phyloP scores from a whole-genome alignment of 2,888 invertebrate genomes.

The Acronicta alni region DNA sequence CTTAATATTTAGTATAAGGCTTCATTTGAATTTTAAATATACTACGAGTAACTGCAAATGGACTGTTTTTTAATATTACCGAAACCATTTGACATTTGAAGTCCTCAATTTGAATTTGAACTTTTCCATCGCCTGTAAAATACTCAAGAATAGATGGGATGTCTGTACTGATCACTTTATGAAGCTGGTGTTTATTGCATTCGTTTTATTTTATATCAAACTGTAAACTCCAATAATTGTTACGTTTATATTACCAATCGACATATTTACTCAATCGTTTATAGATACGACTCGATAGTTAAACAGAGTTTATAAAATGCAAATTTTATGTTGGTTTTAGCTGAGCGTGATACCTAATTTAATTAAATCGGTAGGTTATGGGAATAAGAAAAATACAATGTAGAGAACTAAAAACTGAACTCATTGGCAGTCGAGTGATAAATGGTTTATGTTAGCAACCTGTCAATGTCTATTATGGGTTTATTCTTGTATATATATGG shows the following conservation, averaged over 20 bases:
- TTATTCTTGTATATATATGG: background rate
- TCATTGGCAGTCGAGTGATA: conserved; percentile 2
- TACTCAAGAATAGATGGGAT: conserved; percentile 10
- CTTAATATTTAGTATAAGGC: no score
- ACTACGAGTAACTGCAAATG: no score
- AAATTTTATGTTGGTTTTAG: conserved; percentile 31
- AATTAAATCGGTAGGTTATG: conserved; percentile 23
- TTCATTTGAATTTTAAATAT: no score
- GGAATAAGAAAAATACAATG: conserved; percentile 10
- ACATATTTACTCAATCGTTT: conserved; percentile 33
- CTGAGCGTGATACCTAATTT: conserved; percentile 28
- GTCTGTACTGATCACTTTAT: conserved; percentile 23
- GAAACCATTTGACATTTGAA: background rate
- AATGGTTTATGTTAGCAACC: conserved; percentile 1
- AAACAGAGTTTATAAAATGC: conserved; percentile 21
- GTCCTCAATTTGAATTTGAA: conserved; percentile 31
- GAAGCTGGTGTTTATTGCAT: conserved; percentile 19
- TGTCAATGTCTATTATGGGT: conserved; percentile 1
- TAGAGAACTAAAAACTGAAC: background rate
- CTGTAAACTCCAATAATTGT: conserved; percentile 31
- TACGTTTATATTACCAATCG: conserved; percentile 17
- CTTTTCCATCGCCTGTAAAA: conserved; percentile 18
- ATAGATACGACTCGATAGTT: conserved; percentile 13
- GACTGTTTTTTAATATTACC: background rate
- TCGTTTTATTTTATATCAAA: conserved; percentile 8